Evolutionary conservation across 2,797 vertebrate genomes (phyloP).

Genomic region (Pseudotriccus pelzelni): DNA sequence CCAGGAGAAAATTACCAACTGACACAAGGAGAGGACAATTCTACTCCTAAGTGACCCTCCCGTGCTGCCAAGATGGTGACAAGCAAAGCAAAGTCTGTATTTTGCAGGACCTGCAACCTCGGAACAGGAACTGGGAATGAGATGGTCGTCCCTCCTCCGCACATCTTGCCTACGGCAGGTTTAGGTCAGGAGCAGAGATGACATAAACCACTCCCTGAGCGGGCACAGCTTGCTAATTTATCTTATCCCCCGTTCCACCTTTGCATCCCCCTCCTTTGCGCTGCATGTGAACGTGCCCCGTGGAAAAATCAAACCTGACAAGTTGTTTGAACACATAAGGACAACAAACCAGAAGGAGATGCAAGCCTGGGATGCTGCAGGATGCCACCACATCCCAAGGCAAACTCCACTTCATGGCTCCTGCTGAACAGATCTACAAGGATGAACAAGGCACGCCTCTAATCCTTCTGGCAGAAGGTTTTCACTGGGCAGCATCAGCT

Average conservation of each 20-base stretch:
- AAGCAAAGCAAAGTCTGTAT: not conserved
- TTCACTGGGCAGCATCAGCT: not conserved
- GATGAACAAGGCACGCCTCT: not conserved
- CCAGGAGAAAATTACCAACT: not conserved
- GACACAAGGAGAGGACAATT: not conserved
- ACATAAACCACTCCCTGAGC: not conserved
- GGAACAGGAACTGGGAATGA: not conserved
- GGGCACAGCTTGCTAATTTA: not conserved
- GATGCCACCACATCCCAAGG: conserved; percentile 15
- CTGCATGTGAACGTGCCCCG: not conserved
- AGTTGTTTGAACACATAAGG: not conserved
- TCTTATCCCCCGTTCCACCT: not conserved
- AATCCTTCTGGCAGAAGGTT: not conserved
- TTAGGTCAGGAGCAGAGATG: not conserved
- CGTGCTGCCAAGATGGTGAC: rapidly evolving
- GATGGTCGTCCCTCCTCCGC: not conserved
- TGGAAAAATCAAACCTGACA: not conserved
- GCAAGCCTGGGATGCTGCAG: not conserved
- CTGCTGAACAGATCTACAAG: not conserved
- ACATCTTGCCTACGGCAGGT: not conserved
- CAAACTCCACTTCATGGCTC: not conserved
- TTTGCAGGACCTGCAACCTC: not conserved
- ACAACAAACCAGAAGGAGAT: not conserved
- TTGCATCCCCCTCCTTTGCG: not conserved
- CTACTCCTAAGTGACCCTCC: not conserved